Conservation (phyloP, 1,140 invertebrate species). For the Eurosta solidaginis region DNA sequence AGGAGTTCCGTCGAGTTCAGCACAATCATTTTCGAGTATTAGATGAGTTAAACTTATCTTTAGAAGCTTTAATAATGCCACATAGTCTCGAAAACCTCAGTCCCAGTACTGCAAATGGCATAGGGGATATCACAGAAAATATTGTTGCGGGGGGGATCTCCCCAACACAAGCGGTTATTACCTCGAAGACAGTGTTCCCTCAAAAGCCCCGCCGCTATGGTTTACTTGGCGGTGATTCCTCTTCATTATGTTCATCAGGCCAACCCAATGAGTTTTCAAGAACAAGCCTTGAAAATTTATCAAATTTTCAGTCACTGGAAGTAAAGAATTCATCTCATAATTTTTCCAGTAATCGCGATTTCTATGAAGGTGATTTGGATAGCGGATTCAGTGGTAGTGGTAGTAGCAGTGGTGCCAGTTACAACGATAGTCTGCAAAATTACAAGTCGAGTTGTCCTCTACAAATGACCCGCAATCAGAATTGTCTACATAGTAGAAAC, state of each 20-base stretch:
- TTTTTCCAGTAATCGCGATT: slow-evolving; percentile 67
- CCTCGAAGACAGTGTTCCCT: slow-evolving; percentile 61
- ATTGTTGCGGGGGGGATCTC: slow-evolving; percentile 38
- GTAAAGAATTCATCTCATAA: slow-evolving; percentile 69
- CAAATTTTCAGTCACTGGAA: slow-evolving; percentile 65
- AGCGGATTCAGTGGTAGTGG: slow-evolving; percentile 78
- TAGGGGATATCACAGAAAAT: slow-evolving; percentile 31
- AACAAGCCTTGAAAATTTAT: slow-evolving; percentile 66
- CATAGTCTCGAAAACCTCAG: slow-evolving; percentile 55
- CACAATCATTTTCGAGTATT: slow-evolving; percentile 79
- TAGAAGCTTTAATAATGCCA: slow-evolving; percentile 87
- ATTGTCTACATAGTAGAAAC: slow-evolving; percentile 50
- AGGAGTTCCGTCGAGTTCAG: slow-evolving; percentile 79
- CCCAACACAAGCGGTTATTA: slow-evolving; percentile 58
- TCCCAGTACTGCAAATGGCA: slow-evolving; percentile 43
- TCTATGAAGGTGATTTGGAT: slow-evolving; percentile 73
- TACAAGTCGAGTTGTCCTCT: slow-evolving; percentile 48
- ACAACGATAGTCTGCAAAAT: slow-evolving; percentile 68
- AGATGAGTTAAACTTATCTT: slow-evolving; percentile 82
- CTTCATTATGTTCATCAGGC: slow-evolving; percentile 33
- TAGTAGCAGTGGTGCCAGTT: slow-evolving; percentile 74
- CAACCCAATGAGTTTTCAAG: slow-evolving; percentile 45
- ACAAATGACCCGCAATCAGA: slow-evolving; percentile 39
- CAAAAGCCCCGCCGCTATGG: slow-evolving; percentile 48
- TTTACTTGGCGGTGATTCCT: slow-evolving; percentile 45